Percentiles rank a stretch among this genome's conserved stretches.
Evolutionary conservation across 2,113 vertebrate species (phyloP).

Genomic region (Pelmatolapia mariae): DNA sequence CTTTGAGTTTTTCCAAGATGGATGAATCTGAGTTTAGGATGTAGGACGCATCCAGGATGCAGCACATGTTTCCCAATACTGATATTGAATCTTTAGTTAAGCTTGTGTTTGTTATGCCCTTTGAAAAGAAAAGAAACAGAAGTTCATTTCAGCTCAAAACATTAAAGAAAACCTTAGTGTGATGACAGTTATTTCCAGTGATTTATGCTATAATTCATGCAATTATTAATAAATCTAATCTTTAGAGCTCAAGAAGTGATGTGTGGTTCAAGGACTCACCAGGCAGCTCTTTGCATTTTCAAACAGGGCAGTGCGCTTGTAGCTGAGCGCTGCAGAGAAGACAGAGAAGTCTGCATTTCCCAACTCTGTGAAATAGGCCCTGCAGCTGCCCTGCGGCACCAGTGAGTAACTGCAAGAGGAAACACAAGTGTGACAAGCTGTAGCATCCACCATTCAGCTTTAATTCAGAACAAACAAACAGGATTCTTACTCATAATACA

Average conservation of each 20-base stretch:
- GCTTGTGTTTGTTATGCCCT: constrained; percentile 55
- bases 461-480: not conserved
- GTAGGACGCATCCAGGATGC: constrained; percentile 43
- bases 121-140: not conserved
- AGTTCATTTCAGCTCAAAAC: not conserved
- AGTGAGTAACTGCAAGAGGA: constrained; percentile 47
- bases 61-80: constrained; percentile 72
- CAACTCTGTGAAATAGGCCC: constrained; percentile 61
- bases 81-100: constrained; percentile 37
- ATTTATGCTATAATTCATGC: too few relatives aligned
- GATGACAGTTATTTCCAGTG: not conserved
- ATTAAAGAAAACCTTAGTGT: not conserved
- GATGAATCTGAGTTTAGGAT: constrained; percentile 57
- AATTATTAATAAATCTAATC: not conserved
- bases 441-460: not conserved
- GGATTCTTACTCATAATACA: constrained; percentile 70
- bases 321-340: constrained; percentile 55
- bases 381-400: constrained; percentile 52
- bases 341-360: constrained; percentile 57
- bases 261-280: constrained; percentile 26
- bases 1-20: constrained; percentile 64
- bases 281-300: constrained; percentile 56
- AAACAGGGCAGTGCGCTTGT: constrained; percentile 40
- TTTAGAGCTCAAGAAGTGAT: not conserved
- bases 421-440: not conserved